These are phyloP conservation scores for Lasius platythorax DNA, from an alignment of 2,888 invertebrate species.

Conservation along the genomic window DNA sequence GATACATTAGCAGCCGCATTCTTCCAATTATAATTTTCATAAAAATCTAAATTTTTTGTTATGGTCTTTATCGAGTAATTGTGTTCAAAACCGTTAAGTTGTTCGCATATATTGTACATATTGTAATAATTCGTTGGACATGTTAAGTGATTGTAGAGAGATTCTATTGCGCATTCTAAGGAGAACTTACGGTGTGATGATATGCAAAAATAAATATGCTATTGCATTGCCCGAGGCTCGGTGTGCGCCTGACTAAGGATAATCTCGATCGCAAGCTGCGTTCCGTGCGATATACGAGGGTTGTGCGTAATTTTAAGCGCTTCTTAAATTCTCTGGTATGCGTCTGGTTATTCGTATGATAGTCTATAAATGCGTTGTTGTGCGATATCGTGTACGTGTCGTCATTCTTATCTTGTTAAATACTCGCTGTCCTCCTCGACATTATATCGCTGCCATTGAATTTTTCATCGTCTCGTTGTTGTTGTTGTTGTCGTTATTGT, in stretches of 20 bases:
- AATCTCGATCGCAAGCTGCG: constrained; percentile 28
- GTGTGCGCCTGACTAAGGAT: constrained; percentile 29
- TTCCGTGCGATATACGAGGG: constrained; percentile 47
- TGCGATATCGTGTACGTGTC: constrained; percentile 54
- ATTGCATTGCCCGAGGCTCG: not conserved
- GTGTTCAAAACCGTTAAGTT: not conserved
- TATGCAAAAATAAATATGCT: not conserved
- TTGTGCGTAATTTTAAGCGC: constrained; percentile 58
- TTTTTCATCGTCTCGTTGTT: constrained; percentile 68
- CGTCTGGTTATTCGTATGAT: constrained; percentile 41
- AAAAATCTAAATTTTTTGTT: constrained; percentile 18
- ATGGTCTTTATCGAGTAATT: not conserved
- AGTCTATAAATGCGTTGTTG: constrained; percentile 50
- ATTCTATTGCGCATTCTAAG: not conserved
- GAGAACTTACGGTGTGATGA: not conserved
- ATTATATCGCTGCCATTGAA: constrained; percentile 61
- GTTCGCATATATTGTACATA: not conserved
- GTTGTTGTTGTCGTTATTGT: constrained; percentile 75
- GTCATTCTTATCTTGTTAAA: constrained; percentile 67
- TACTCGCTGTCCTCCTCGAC: constrained; percentile 65
- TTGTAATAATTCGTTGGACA: not conserved
- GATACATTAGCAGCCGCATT: not conserved
- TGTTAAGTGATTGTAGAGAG: not conserved
- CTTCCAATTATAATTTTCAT: not conserved
- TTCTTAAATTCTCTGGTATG: constrained; percentile 54